These are phyloP conservation scores for Tineola bisselliella DNA, from an alignment of 2,888 invertebrate species.

Conservation along the genomic window DNA sequence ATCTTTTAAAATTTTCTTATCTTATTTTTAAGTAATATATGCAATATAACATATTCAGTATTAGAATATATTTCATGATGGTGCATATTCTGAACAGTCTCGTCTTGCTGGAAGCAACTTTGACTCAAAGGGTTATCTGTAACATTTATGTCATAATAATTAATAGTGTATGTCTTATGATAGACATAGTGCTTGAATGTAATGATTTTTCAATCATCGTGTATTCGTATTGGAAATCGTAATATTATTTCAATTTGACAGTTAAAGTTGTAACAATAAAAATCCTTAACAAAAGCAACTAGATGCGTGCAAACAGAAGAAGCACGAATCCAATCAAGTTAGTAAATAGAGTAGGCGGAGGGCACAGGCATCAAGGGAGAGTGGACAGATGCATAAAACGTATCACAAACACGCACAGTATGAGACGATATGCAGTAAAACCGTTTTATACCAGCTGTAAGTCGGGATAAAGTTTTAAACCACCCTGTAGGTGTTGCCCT, in stretches of 20 bases:
- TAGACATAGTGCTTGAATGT: no score
- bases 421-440: constrained; percentile 45
- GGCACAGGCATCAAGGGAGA: constrained; percentile 12
- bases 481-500: constrained; percentile 33
- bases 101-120: no score
- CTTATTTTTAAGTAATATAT: no score
- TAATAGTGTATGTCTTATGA: no score
- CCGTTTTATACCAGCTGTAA: constrained; percentile 47
- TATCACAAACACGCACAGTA: constrained; percentile 30
- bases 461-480: constrained; percentile 34
- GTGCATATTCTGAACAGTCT: no score
- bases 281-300: neutral
- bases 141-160: no score
- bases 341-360: constrained; percentile 38
- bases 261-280: neutral
- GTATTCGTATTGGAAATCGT: no score
- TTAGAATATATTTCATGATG: no score
- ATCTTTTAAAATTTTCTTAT: no score
- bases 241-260: neutral
- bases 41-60: no score
- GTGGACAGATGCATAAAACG: constrained; percentile 30
- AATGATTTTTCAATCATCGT: no score
- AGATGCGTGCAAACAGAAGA: constrained; percentile 40
- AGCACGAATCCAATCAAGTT: constrained; percentile 62
- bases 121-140: no score